Evolutionary conservation across 92 coral and sea anemone species (phyloP), one percentile per base, ranked within the genome.

Genomic region (Heliopora coerulea): DNA sequence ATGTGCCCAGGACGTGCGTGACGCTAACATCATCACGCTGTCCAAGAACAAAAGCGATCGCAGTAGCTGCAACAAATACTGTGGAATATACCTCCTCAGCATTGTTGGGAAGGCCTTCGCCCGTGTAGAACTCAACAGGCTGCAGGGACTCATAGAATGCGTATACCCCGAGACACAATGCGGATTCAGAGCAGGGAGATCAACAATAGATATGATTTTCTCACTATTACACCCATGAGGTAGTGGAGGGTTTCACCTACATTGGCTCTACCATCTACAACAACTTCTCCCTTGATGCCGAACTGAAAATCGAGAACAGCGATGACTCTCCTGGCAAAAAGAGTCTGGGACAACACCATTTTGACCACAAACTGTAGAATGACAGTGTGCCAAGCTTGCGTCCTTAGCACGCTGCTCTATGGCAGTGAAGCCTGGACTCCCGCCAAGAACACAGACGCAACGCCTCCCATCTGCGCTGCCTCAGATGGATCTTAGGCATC

Each of bases 21-120:
- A 54, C 29, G 17, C 60, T 3, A 54, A 19, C 8, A 52, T 81
- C 23, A 33, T 64, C 28, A 76, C 85, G 35, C 81, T 78, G 31
- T 77, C 72, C 41, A 68, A 86, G 8, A 73, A 78, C 84, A 86
- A 82, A 65, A 75, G 87, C 0, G 82, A 78, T 68, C 41, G 84
- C 50, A 68, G 87, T 39, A 79, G 77, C 66, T 65, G 73, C 46
- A 76, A 83, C 8, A 56, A 6, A 12, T 67, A 83, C 65, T 63
- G 79, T 7, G 75, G 78, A 49, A 78, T 86, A 50, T 85, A 86
- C 20, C 80, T 82, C 9, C 75, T 86, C 0, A 65, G 83, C 68
- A 74, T 83, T n/a, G 69, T 56, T 1, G 88, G 88, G n/a, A 87
- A 87, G 29, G 56, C 54, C 37, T 79, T 66, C 49, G 81, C 85